Evolutionary conservation across 2,888 invertebrate genomes (phyloP), one percentile per base, ranked within the genome.

Genomic region (Amblyjoppa fuscipennis): DNA sequence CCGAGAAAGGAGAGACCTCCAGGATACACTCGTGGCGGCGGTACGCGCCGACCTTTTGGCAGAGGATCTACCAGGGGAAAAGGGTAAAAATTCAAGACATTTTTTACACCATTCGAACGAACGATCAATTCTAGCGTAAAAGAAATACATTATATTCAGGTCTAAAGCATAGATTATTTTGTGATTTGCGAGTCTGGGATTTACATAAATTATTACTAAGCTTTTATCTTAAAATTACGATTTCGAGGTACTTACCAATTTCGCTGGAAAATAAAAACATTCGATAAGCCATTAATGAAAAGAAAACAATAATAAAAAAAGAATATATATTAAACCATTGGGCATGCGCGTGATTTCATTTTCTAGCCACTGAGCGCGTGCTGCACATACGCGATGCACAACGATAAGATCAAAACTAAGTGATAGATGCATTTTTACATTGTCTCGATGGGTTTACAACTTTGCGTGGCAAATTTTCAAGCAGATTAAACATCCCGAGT

Each of bases 1-100:
- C 97, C 98, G 13, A 95, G 97, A 86, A 97, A 97, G 91, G 97
- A 97, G 94, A 96, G 96, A 83, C 93, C 93, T 80, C 92, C 90
- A 83, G 92, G 93, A 94, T 96, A 96, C 77, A 90, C 92, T 20
- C 91, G 94, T 82, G 93, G 93, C 81, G 88, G 91, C 61, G 87
- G 83, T 38, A 89, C 90, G 16, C 91, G 93, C n/a, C 91, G 93
- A 91, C 90, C 93, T 69, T 93, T 93, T 79, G 93, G 93, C 70
- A 91, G 94, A 87, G 94, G 94, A 74, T 90, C 92, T 53, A 89
- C 91, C 49, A 92, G 94, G 82, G 94, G 93, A 64, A 94, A 94
- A 91, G 93, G 93, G 94, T 94, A 87, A 81, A 61, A 31, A 78
- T 53, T 81, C 71, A 75, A 41, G 5, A 41, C 49, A 38, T 68